Percentiles rank a stretch among this genome's conserved stretches.
phyloP scores from a whole-genome alignment of 2,888 invertebrate genomes.

The Chouioia cunea region DNA sequence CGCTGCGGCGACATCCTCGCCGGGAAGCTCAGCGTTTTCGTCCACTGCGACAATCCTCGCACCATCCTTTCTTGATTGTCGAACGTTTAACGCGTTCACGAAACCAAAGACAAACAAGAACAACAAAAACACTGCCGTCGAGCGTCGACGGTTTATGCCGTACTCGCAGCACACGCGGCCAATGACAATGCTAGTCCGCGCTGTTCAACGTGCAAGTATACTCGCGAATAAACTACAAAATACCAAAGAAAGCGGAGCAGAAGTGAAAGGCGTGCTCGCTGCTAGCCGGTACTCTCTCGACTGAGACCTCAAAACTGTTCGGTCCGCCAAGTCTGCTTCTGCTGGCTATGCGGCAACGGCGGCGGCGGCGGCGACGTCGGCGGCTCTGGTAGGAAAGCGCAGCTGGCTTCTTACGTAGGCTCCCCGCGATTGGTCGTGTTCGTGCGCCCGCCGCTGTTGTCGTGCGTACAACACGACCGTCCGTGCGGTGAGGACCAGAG shows the following conservation, averaged over 20 bases:
- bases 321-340: slow-evolving; percentile 9
- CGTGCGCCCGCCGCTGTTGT: too few species aligned
- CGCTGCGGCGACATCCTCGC: slow-evolving; percentile 87
- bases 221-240: neutral
- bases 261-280: slow-evolving; percentile 33
- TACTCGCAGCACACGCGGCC: slow-evolving; percentile 37
- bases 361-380: neutral
- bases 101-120: too few species aligned
- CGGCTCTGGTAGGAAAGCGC: neutral
- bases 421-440: too few species aligned
- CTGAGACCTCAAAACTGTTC: slow-evolving; percentile 30
- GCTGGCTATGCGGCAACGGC: neutral
- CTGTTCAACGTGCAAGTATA: neutral
- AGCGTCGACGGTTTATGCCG: slow-evolving; percentile 24
- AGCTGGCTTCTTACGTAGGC: too few species aligned
- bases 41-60: slow-evolving; percentile 90
- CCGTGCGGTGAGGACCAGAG: slow-evolving; percentile 5
- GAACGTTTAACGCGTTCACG: slow-evolving; percentile 59
- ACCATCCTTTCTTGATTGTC: too few species aligned
- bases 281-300: slow-evolving; percentile 41
- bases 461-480: too few species aligned
- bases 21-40: slow-evolving; percentile 91
- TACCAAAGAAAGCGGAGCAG: neutral
- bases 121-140: neutral
- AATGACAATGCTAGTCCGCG: slow-evolving; percentile 19